Base-by-base conservation (phyloP, 1,140 invertebrate species). In the Papilio polytes region DNA sequence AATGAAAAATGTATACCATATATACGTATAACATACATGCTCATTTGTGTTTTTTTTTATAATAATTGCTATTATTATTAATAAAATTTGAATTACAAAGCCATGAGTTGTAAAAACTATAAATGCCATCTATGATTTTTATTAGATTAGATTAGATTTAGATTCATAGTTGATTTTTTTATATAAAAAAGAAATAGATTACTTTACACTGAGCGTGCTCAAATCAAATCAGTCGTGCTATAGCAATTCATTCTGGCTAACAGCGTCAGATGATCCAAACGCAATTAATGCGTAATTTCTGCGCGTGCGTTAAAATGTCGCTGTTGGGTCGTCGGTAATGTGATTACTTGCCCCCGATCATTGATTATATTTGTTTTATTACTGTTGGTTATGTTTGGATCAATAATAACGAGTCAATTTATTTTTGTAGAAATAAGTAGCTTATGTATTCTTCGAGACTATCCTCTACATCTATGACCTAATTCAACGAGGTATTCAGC, bases 281-380 rank as follows among this genome's bases (percentile, higher is more conserved):
- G 20, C 81, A 87, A 91, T 91, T 90, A 91, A 73, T 63, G 82
- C 66, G 84, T 85, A 90, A 90, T 87, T 89, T 83, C 70, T 85
- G 83, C 87, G 86, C 87, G 87, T 90, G 88, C 85, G 84, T 85
- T 82, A 85, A 84, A 87, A 85, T 87, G 82, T 53, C 53, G 44
- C 76, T 31, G 46, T 18, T 73, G 12, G 46, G 18, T 36, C 20
- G 31, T 56, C 41, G 31, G 56, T 78, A 78, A 78, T 78, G 18
- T 78, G 31, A 78, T 78, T 78, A 78, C 77, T 22, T 22, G 56
- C 0, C 4, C 4, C 15, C 44, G 36, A 18, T 76, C 74, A 76
- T 41, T 78, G 51, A 31, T 78, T 63, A 63, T 78, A 63, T 63
- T 78, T 78, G 56, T 78, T 66, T 78, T 85, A 82, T 87, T 81